Percentiles rank a stretch among this genome's conserved stretches.
These are phyloP conservation scores for Drosophila nikananu DNA, from an alignment of 1,140 invertebrate genomes.

Conservation along the genomic window DNA sequence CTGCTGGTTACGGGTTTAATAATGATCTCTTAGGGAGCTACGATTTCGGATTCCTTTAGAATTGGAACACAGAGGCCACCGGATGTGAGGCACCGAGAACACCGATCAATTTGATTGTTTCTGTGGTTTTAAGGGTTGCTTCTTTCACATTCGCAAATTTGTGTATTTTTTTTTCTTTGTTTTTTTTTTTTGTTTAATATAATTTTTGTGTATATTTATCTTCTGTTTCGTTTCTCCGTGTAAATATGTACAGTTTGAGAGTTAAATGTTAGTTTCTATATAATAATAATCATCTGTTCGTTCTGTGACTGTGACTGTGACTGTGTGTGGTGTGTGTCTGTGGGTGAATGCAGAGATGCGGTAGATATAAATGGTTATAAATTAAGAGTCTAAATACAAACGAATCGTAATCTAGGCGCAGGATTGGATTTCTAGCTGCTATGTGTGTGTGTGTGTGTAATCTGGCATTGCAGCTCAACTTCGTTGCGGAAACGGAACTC, in stretches of 20 bases:
- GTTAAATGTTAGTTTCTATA: constrained; percentile 30
- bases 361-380: constrained; percentile 32
- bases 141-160: constrained; percentile 12
- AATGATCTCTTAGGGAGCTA: constrained; percentile 35
- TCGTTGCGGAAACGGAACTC: not conserved
- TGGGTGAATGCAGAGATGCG: constrained; percentile 12
- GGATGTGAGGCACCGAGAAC: constrained; percentile 33
- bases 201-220: constrained; percentile 39
- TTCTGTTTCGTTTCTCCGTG: constrained; percentile 22
- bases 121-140: constrained; percentile 15
- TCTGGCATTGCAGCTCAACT: not conserved
- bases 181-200: constrained; percentile 17
- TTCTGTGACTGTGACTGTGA: constrained; percentile 28
- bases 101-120: constrained; percentile 49
- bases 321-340: not conserved
- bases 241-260: constrained; percentile 49
- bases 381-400: constrained; percentile 22
- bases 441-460: constrained; percentile 7
- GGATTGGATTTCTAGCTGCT: constrained; percentile 30
- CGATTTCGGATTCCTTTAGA: constrained; percentile 28
- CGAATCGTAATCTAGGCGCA: constrained; percentile 27
- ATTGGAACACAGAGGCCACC: constrained; percentile 43
- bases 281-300: constrained; percentile 25
- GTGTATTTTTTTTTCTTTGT: constrained; percentile 6
- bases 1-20: not conserved